These are phyloP conservation scores for Paedocypris micromegethes DNA, from an alignment of 2,797 vertebrate genomes.

Conservation along the genomic window DNA sequence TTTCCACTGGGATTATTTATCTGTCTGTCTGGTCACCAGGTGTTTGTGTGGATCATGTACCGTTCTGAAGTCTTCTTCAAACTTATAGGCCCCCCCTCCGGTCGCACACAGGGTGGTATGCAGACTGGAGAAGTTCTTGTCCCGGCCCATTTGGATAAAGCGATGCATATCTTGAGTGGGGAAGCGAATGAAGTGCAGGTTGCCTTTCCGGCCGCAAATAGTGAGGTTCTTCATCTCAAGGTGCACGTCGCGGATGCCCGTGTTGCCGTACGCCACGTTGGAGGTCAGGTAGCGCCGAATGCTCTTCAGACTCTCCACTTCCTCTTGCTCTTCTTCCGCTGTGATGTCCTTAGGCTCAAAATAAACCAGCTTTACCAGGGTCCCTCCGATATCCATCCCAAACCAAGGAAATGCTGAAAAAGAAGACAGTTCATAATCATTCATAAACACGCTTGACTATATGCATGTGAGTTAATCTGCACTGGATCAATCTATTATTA, in stretches of 20 bases:
- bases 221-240: constrained; percentile 80
- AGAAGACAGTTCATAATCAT: not conserved
- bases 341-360: constrained; percentile 86
- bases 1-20: no score
- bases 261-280: constrained; percentile 81
- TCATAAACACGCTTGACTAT: not conserved
- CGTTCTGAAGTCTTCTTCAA: constrained; percentile 83
- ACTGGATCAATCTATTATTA: no score
- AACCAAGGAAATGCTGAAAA: constrained; percentile 83
- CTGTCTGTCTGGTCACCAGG: no score
- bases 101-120: constrained; percentile 84
- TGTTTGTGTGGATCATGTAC: constrained; percentile 54
- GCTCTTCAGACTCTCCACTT: constrained; percentile 83
- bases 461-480: no score
- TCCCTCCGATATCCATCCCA: constrained; percentile 86
- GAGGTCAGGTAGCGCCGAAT: constrained; percentile 83
- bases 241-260: constrained; percentile 82
- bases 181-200: constrained; percentile 86
- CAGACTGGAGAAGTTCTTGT: constrained; percentile 84
- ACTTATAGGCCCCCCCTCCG: constrained; percentile 82
- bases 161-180: constrained; percentile 83
- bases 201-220: constrained; percentile 77
- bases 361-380: constrained; percentile 81
- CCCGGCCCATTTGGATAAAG: constrained; percentile 85
- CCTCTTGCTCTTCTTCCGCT: constrained; percentile 84